phyloP scores from a whole-genome alignment of 1,140 invertebrate genomes.

The Mactra quadrangularis region DNA sequence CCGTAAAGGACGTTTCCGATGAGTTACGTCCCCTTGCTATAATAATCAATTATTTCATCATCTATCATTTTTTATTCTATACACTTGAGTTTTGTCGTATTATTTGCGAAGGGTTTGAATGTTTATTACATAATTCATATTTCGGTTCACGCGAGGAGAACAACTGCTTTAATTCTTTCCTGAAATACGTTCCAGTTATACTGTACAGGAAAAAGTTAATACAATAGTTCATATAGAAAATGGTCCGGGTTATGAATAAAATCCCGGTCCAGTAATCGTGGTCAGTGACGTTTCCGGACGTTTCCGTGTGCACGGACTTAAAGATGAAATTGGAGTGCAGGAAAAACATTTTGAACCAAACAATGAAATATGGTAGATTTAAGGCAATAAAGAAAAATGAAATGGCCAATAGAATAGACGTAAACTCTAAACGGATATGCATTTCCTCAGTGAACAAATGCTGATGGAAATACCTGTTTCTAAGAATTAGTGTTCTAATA shows the following conservation, averaged over 20 bases:
- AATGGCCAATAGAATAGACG: conserved; percentile 71
- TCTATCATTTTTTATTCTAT: too few species aligned
- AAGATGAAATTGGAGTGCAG: conserved; percentile 5
- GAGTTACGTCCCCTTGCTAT: too few species aligned
- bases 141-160: conserved; percentile 35
- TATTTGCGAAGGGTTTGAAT: not conserved
- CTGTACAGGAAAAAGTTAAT: conserved; percentile 80
- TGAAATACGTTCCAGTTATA: conserved; percentile 74
- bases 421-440: conserved; percentile 68
- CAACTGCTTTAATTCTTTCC: conserved; percentile 66
- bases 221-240: conserved; percentile 78
- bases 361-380: conserved; percentile 71
- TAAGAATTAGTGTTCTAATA: conserved; percentile 62
- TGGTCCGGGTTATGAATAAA: conserved; percentile 69
- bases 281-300: too few species aligned
- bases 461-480: conserved; percentile 48
- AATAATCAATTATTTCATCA: too few species aligned
- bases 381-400: conserved; percentile 71
- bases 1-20: too few species aligned
- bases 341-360: conserved; percentile 65
- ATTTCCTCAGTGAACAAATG: conserved; percentile 64
- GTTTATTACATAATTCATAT: not conserved
- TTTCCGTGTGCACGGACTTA: too few species aligned
- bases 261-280: conserved; percentile 68
- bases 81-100: conserved; percentile 1